phyloP scores from a whole-genome alignment of 2,113 vertebrate species.

The Girardinichthys multiradiatus region DNA sequence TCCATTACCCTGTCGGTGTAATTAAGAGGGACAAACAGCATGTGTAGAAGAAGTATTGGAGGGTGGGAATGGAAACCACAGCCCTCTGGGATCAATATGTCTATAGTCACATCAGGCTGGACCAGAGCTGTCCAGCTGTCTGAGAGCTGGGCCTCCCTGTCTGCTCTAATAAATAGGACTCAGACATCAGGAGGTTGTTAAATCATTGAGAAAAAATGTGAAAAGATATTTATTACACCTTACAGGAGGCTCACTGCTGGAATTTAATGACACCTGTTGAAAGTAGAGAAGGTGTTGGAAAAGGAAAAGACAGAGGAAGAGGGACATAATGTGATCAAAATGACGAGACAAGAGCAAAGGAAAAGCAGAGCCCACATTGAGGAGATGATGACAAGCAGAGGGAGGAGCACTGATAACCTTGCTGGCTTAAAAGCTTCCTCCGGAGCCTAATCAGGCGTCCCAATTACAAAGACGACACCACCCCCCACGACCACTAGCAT shows the following conservation, averaged over 20 bases:
- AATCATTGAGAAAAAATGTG: conserved; percentile 12
- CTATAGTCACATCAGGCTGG: conserved; percentile 61
- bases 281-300: conserved; percentile 18
- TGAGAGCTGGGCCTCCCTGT: conserved; percentile 58
- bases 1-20: conserved; percentile 62
- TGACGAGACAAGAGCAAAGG: conserved; percentile 54
- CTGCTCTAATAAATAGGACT: not conserved
- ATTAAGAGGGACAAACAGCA: conserved; percentile 74
- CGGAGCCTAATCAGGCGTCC: conserved; percentile 78
- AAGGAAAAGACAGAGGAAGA: conserved; percentile 24
- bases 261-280: conserved; percentile 60
- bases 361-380: conserved; percentile 48
- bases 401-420: conserved; percentile 82
- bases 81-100: conserved; percentile 72
- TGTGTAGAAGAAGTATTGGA: conserved; percentile 43
- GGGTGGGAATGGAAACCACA: conserved; percentile 62
- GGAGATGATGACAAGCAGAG: conserved; percentile 74
- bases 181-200: conserved; percentile 11
- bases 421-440: conserved; percentile 82
- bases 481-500: conserved; percentile 24
- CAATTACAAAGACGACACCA: conserved; percentile 79
- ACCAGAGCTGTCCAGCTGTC: conserved; percentile 68
- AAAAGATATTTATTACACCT: not conserved
- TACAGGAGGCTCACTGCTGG: conserved; percentile 3
- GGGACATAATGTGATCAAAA: conserved; percentile 56